A percentile compares a stretch with the other conserved stretches of the same genome.
Evolutionary conservation across 1,140 invertebrate species (phyloP).

Genomic region (Cataglyphis hispanica): DNA sequence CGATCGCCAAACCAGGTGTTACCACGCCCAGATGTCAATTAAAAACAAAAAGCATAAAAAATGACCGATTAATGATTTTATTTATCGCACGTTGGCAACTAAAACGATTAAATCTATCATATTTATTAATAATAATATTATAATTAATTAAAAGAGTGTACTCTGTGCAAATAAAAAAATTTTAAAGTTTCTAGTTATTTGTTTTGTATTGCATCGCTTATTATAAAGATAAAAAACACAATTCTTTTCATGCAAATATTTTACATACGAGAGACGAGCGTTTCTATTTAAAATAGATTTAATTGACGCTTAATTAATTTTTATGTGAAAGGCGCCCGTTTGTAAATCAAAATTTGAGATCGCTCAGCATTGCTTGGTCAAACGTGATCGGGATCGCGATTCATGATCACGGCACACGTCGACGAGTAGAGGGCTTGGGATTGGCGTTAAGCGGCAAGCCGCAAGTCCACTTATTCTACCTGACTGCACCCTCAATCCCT

Average conservation of each 20-base stretch:
- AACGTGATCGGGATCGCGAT: constrained; percentile 20
- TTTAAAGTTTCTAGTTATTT: too few relatives aligned
- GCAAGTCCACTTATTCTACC: constrained; percentile 82
- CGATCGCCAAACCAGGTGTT: constrained; percentile 79
- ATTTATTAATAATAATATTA: too few relatives aligned
- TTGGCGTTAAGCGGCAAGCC: constrained; percentile 60
- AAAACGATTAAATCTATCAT: not conserved
- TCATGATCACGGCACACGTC: constrained; percentile 46
- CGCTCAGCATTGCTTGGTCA: constrained; percentile 47
- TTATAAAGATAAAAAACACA: too few relatives aligned
- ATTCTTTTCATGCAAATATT: too few relatives aligned
- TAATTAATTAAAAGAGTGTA: too few relatives aligned
- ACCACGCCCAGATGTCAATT: constrained; percentile 82
- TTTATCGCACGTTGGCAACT: not conserved
- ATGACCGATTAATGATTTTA: not conserved
- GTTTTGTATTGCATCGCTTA: too few relatives aligned
- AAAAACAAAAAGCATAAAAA: constrained; percentile 50
- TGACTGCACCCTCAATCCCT: constrained; percentile 75
- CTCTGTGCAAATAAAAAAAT: too few relatives aligned
- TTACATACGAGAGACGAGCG: not conserved
- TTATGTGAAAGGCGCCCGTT: not conserved
- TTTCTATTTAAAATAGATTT: not conserved
- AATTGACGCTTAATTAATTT: not conserved
- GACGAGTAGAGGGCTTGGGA: not conserved
- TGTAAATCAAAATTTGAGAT: constrained; percentile 17